These are phyloP conservation scores for Megaptera novaeangliae DNA, from an alignment of 2,113 vertebrate genomes.

Conservation along the genomic window DNA sequence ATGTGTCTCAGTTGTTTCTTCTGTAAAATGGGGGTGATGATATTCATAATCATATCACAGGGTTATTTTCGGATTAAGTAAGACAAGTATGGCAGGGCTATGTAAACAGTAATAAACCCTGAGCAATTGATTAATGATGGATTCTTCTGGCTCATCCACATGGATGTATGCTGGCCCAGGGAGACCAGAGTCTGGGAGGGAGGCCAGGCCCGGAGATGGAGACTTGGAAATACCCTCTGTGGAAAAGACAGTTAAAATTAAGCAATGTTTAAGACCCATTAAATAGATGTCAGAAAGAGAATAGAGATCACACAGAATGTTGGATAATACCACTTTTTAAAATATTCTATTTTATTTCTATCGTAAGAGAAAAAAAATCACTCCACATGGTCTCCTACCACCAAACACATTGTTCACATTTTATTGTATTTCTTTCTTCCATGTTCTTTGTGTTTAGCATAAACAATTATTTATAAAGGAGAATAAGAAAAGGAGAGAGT, in stretches of 20 bases:
- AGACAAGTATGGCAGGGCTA: background rate
- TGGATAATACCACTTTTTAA: background rate
- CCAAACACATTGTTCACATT: background rate
- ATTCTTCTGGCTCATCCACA: background rate
- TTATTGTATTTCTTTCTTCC: background rate
- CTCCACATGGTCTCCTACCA: background rate
- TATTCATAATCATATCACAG: background rate
- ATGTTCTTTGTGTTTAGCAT: slow-evolving; percentile 6
- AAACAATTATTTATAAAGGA: slow-evolving; percentile 1
- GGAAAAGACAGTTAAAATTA: slow-evolving; percentile 42
- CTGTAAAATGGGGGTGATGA: background rate
- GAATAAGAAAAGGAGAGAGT: background rate
- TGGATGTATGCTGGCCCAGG: background rate
- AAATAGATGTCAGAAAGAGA: slow-evolving; percentile 4
- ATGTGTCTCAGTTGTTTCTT: background rate
- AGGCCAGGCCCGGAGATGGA: slow-evolving; percentile 15
- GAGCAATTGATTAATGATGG: background rate
- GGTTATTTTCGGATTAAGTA: background rate
- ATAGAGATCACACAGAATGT: background rate
- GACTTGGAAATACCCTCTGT: slow-evolving; percentile 47
- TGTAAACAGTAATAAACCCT: background rate
- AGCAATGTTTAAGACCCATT: background rate
- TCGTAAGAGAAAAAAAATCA: background rate
- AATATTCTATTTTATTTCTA: slow-evolving; percentile 6
- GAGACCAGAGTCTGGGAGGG: background rate